A percentile compares a stretch with the other conserved stretches of the same genome.
Evolutionary conservation across 2,113 vertebrate species (phyloP).

Genomic region (Symphodus melops): DNA sequence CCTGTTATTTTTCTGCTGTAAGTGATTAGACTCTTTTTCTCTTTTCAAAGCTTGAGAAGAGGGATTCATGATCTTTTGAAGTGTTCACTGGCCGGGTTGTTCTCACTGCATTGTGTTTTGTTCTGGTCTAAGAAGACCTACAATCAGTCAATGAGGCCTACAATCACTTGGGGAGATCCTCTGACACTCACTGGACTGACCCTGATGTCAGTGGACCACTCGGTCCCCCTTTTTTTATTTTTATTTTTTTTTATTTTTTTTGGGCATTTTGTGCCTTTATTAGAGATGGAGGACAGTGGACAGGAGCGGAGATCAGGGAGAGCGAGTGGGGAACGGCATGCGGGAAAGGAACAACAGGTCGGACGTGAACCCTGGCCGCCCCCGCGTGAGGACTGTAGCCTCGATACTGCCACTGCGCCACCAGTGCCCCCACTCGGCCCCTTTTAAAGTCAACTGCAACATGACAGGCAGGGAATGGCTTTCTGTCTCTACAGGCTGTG

Average conservation of each 20-base stretch:
- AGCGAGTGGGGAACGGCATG: too few species aligned
- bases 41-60: conserved; percentile 40
- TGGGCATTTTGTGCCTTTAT: too few species aligned
- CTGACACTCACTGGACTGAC: conserved; percentile 97
- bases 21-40: conserved; percentile 51
- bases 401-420: too few species aligned
- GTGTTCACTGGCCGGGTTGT: conserved; percentile 41
- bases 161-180: conserved; percentile 94
- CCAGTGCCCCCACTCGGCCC: too few species aligned
- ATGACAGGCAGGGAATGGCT: background rate
- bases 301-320: too few species aligned
- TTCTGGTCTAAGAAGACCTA: conserved; percentile 51
- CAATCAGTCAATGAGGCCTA: conserved; percentile 97
- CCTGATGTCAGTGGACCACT: conserved; percentile 95
- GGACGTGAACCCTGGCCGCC: too few species aligned
- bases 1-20: conserved; percentile 35
- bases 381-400: too few species aligned
- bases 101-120: conserved; percentile 43
- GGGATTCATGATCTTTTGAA: conserved; percentile 67
- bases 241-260: too few species aligned
- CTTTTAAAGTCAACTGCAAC: conserved; percentile 95
- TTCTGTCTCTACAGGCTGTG: background rate
- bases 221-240: too few species aligned
- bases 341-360: too few species aligned
- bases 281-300: too few species aligned